These are phyloP conservation scores for Platysteira castanea DNA, from an alignment of 2,113 vertebrate species.

Conservation along the genomic window DNA sequence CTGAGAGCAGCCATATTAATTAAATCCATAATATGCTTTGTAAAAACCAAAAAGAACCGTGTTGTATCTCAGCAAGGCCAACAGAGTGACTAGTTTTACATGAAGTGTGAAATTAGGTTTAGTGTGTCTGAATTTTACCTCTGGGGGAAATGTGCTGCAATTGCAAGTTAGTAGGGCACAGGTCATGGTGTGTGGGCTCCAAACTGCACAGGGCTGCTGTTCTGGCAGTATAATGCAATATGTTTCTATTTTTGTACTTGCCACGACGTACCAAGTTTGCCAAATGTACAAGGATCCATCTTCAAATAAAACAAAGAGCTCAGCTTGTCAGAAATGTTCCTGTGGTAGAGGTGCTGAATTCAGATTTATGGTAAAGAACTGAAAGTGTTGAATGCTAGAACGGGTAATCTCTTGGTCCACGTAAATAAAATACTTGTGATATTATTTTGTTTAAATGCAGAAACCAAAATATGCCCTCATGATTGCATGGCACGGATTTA, in stretches of 20 bases:
- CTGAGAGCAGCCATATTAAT: background rate
- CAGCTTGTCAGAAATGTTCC: background rate
- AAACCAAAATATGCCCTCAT: background rate
- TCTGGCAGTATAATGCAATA: background rate
- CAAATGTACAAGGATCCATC: background rate
- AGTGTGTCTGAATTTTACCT: conserved; percentile 5
- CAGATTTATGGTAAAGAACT: background rate
- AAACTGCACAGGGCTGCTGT: background rate
- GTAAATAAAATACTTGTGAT: background rate
- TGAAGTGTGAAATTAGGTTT: conserved; percentile 38
- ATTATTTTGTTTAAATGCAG: background rate
- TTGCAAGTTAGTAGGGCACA: conserved; percentile 18
- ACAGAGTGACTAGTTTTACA: conserved; percentile 7
- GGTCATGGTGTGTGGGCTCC: background rate
- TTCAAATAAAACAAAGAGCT: background rate
- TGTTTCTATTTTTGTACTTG: background rate
- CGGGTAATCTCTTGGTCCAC: background rate
- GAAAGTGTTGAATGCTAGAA: background rate
- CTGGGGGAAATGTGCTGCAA: conserved; percentile 24
- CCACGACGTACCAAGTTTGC: background rate
- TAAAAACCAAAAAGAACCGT: background rate
- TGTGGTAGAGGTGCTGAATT: background rate
- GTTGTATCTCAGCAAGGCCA: background rate
- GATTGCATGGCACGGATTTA: background rate
- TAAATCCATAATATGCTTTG: background rate